phyloP scores from a whole-genome alignment of 2,888 invertebrate species.

The Graphium colonna region DNA sequence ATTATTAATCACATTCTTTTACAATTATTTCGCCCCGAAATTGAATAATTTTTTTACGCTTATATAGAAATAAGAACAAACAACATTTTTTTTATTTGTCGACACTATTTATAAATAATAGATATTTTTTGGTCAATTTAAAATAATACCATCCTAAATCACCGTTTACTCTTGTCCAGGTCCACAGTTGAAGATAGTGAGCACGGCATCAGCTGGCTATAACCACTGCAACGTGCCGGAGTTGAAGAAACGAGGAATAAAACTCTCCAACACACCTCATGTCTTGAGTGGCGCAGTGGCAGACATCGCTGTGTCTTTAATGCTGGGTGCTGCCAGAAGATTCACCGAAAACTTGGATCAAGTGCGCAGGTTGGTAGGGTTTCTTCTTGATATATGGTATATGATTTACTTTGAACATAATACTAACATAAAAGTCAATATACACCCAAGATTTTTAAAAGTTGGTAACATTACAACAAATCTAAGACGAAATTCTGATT shows the following conservation, averaged over 20 bases:
- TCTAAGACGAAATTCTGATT: no score
- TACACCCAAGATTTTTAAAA: no score
- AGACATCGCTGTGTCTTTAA: constrained; percentile 88
- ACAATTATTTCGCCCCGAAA: no score
- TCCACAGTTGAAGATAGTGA: constrained; percentile 86
- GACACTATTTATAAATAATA: no score
- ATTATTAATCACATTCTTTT: no score
- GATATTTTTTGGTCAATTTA: no score
- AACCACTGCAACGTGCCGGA: constrained; percentile 91
- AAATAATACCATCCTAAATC: no score
- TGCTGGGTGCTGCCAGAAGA: constrained; percentile 87
- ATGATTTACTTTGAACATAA: neutral
- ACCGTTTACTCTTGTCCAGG: constrained; percentile 58
- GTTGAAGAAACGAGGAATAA: constrained; percentile 86
- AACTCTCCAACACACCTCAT: constrained; percentile 89
- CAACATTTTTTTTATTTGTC: no score
- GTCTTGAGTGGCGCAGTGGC: constrained; percentile 90
- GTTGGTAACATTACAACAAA: no score
- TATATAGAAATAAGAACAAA: no score
- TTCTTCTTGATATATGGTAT: neutral
- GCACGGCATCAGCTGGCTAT: constrained; percentile 92
- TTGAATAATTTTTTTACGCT: no score
- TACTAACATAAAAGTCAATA: no score
- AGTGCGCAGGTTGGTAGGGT: constrained; percentile 79
- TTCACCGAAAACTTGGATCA: constrained; percentile 87